Percentiles rank a stretch among this genome's conserved stretches.
phyloP scores from a whole-genome alignment of 2,113 vertebrate species.

The Psettodes erumei region DNA sequence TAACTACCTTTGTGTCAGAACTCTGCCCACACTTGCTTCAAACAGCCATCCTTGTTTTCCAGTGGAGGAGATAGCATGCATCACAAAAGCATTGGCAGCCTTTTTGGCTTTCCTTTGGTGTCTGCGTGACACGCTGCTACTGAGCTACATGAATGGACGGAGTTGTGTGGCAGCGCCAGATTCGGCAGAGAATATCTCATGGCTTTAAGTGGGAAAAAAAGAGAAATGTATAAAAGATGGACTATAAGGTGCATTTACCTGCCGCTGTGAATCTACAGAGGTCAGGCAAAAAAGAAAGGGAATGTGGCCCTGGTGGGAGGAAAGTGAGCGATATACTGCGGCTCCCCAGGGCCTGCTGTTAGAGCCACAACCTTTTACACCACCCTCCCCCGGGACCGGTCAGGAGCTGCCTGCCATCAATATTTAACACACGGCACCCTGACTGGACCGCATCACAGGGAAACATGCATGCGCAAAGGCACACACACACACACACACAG shows the following conservation, averaged over 20 bases:
- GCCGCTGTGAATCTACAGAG: conserved; percentile 39
- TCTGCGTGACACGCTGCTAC: conserved; percentile 40
- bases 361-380: conserved; percentile 70
- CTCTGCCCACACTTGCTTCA: conserved; percentile 28
- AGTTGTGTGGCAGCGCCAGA: conserved; percentile 43
- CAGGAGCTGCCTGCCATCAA: conserved; percentile 57
- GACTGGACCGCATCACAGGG: conserved; percentile 45
- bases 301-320: conserved; percentile 46
- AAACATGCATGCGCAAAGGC: conserved; percentile 13
- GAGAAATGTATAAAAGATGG: conserved; percentile 1
- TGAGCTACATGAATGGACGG: conserved; percentile 33
- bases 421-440: conserved; percentile 65
- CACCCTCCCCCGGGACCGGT: conserved; percentile 40
- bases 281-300: background rate
- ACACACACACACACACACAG: conserved; percentile 13
- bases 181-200: conserved; percentile 36
- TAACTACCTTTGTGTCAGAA: conserved; percentile 29
- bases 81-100: conserved; percentile 6
- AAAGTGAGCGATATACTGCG: conserved; percentile 43
- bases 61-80: conserved; percentile 15
- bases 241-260: conserved; percentile 48
- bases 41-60: conserved; percentile 13
- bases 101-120: conserved; percentile 42
- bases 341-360: conserved; percentile 51
- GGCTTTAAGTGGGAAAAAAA: conserved; percentile 45